Evolutionary conservation across 2,113 vertebrate species (phyloP).

Genomic region (Nothoprocta pentlandii): DNA sequence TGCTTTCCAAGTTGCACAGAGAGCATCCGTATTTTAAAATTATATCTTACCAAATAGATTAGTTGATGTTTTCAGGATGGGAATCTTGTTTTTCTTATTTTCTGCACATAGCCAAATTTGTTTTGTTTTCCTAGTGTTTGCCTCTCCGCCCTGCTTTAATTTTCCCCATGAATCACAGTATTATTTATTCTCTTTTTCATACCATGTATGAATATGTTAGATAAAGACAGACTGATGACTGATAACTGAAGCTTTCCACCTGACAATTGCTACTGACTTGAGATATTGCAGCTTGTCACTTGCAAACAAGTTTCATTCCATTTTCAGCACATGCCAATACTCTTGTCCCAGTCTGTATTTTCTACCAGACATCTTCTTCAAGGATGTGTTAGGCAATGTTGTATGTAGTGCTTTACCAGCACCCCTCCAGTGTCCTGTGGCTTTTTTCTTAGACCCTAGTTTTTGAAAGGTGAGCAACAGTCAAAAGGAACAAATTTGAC

Average conservation of each 20-base stretch:
- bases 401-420: background rate
- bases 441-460: background rate
- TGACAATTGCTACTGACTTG: conserved; percentile 4
- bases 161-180: background rate
- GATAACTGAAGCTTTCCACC: conserved; percentile 25
- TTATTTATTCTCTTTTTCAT: background rate
- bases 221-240: conserved; percentile 17
- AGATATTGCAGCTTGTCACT: background rate
- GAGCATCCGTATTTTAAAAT: conserved; percentile 35
- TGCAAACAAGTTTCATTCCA: background rate
- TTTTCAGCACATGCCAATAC: background rate
- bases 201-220: background rate
- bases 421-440: background rate
- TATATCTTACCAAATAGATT: conserved; percentile 14
- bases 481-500: background rate
- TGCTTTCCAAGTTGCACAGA: conserved; percentile 38
- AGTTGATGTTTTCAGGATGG: background rate
- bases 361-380: background rate
- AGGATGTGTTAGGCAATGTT: background rate
- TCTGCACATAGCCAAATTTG: background rate
- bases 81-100: conserved; percentile 12
- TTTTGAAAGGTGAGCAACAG: background rate
- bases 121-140: conserved; percentile 6
- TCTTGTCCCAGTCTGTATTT: background rate
- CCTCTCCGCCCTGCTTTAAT: conserved; percentile 1